Base-by-base conservation (phyloP, 1,140 invertebrate genomes). In the Papilio dardanus region DNA sequence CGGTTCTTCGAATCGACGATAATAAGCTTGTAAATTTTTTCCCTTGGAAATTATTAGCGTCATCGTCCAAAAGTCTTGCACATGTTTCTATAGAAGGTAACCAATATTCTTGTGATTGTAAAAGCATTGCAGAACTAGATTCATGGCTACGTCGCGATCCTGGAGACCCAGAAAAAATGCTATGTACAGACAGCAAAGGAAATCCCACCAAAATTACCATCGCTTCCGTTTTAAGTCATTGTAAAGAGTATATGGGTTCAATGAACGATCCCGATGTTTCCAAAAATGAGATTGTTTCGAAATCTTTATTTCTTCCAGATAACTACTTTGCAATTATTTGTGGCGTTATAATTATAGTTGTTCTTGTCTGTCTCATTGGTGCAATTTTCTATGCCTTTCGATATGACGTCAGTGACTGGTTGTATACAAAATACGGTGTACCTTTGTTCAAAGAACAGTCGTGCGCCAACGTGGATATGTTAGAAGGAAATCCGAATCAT, bases 21-120 rank as follows among this genome's bases (percentile, higher is more conserved):
- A 98, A 98, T 92, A 95, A 95, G 80, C 95, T 98, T 31, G 94
- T 94, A 3, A 95, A 96, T 75, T 97, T 97, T 90, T 95, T 96
- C 50, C 95, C 97, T 14, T 97, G 96, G 96, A 94, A 94, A 86
- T 84, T 95, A 80, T 85, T 94, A 88, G 87, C 95, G 85, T 94
- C 94, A 78, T 92, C 93, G 37, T 91, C 94, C 62, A 92, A 94
- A 93, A 93, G 94, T 76, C 90, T 95, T 78, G 94, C 94, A 65
- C 94, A 95, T 76, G 94, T 97, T 19, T 94, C 95, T 30, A 93
- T 97, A 46, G 95, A 95, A 74, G 95, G 95, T 79, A 97, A 97
- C 92, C 94, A 95, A 87, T 97, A 96, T 96, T 95, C 95, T 73
- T 97, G 96, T 89, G 95, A 96, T 79, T 97, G 96, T 89, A 94